Base-by-base conservation (phyloP, 2,888 invertebrate genomes). In the Escarpia spicata region DNA sequence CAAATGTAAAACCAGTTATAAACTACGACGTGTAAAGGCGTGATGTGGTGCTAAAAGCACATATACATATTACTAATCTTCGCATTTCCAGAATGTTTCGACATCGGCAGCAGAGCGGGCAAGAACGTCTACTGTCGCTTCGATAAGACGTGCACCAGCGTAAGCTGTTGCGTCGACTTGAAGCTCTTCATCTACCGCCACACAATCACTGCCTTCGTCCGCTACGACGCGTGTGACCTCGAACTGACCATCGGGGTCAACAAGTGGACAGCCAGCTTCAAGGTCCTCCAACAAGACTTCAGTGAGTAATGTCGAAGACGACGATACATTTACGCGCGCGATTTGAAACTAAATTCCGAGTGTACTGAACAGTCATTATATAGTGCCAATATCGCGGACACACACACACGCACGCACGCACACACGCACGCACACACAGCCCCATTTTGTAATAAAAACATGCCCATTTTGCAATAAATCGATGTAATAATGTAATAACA, bases 71-170 rank as follows among this genome's bases (percentile, higher is more conserved):
- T 75, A n/a, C n/a, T 75, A 75, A 19, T 1, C 19, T 19, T 75
- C 26, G 6, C 19, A 75, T 75, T 26, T 75, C 19, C 75, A 75
- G 75, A 75, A 75, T 75, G 75, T 75, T 75, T 75, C 75, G 75
- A 75, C 75, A 75, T 75, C 75, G 75, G 75, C 75, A 75, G 75
- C 75, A 75, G 26, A 75, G 75, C 19, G 19, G 75, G 75, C 15
- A 1, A 15, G 75, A 75, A 75, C 75, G 75, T 75, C 75, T 75
- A 75, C 75, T 75, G 75, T 75, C 75, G n/a, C 75, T 75, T 75
- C 75, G 75, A 75, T 26, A n/a, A 75, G 75, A 26, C 75, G 75
- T 75, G 75, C 75, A 75, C 75, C 75, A 75, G 75, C 75, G 75
- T 75, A 6, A 75, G 75, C 19, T 75, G 75, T 75, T 75, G 75